A percentile compares a stretch with the other conserved stretches of the same genome.
phyloP scores from a whole-genome alignment of 2,888 invertebrate genomes.

The Orchesellides sinensis region DNA sequence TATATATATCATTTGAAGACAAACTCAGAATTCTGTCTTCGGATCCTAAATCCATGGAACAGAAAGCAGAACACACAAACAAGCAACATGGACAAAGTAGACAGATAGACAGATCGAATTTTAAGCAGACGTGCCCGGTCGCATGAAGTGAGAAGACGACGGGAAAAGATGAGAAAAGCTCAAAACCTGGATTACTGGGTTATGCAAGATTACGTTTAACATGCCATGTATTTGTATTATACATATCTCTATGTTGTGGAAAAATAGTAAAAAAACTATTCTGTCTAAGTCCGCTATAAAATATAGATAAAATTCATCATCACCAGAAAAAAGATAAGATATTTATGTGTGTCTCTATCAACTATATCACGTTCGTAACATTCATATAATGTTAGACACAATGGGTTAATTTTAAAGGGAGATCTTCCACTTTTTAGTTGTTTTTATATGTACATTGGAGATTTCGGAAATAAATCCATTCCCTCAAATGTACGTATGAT shows the following conservation, averaged over 20 bases:
- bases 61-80: slow-evolving; percentile 27
- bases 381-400: background rate
- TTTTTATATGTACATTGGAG: background rate
- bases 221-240: background rate
- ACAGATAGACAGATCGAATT: slow-evolving; percentile 33
- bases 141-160: background rate
- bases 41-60: slow-evolving; percentile 44
- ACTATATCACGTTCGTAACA: background rate
- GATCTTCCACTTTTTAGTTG: too few relatives aligned
- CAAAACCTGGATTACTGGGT: background rate
- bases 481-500: background rate
- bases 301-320: too few relatives aligned
- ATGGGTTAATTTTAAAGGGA: too few relatives aligned
- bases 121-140: slow-evolving; percentile 11
- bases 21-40: slow-evolving; percentile 30
- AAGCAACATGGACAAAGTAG: background rate
- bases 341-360: too few relatives aligned
- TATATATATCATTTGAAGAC: too few relatives aligned
- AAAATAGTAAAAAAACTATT: background rate
- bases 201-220: background rate
- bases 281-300: too few relatives aligned
- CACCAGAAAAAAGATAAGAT: too few relatives aligned
- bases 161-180: background rate
- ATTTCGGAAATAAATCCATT: background rate
- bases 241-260: background rate